These are phyloP conservation scores for Carassius carassius DNA, from an alignment of 2,113 vertebrate species.

Conservation along the genomic window DNA sequence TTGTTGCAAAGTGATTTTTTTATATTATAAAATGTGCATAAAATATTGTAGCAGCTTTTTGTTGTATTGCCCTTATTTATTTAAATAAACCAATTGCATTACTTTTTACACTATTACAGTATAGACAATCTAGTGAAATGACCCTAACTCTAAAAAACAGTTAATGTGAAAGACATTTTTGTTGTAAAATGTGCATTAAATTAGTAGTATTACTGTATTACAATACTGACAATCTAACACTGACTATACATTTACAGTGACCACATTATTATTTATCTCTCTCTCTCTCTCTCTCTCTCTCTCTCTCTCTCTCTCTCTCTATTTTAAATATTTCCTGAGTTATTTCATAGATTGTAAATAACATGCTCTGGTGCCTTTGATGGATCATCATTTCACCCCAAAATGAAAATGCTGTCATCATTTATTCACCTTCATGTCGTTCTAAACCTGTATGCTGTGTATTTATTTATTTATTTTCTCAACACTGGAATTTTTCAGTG, in stretches of 20 bases:
- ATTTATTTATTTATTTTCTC: too few relatives aligned
- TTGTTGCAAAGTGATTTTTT: neutral
- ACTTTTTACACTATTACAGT: too few relatives aligned
- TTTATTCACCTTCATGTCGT: neutral
- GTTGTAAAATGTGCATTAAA: neutral
- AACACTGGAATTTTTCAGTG: neutral
- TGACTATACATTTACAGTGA: too few relatives aligned
- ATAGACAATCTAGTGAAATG: too few relatives aligned
- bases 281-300: neutral
- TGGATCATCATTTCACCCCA: neutral
- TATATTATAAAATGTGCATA: neutral
- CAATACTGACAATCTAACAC: too few relatives aligned
- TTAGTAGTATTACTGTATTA: neutral
- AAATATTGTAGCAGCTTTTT: neutral
- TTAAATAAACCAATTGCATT: neutral
- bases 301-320: too few relatives aligned
- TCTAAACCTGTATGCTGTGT: neutral
- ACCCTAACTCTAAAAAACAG: too few relatives aligned
- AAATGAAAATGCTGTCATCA: neutral
- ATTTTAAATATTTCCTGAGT: neutral
- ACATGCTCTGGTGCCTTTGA: neutral
- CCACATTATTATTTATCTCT: neutral
- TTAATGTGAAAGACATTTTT: neutral
- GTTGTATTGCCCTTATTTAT: neutral
- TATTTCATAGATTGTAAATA: neutral